Evolutionary conservation across 2,797 vertebrate genomes (phyloP), one percentile per base, ranked within the genome.

Genomic region (Gouania willdenowi): DNA sequence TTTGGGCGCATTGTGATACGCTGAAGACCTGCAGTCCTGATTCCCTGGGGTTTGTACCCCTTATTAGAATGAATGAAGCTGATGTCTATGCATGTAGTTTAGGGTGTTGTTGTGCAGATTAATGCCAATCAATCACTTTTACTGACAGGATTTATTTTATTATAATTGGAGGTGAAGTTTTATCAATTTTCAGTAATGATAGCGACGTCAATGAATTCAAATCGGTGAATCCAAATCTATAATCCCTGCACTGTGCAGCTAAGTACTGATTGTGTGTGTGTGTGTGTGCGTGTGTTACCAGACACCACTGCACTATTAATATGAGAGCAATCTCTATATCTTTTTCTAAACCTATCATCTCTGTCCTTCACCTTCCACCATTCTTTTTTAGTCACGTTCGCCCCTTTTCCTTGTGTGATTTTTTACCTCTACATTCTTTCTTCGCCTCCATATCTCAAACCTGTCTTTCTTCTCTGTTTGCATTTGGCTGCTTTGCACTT

Each of bases 91-190:
- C 25, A 0, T 17, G 8, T 26, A 22, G 17, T 8, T 4, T 19
- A 36, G 24, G 58, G 47, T 26, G 63, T 30, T 32, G 46, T 17
- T 14, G 6, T 13, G 57, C 70, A 61, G 32, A 67, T 67, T 61
- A 74, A 78, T 40, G 42, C 22, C 34, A 46, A 46, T 67, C 74
- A 28, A 38, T 71, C 63, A 62, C 26, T 20, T 39, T 25, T 15
- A 9, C 62, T 75, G 73, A 77, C 56, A 35, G 49, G n/a, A n/a
- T n/a, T n/a, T n/a, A n/a, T n/a, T n/a, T n/a, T n/a, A n/a, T n/a
- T n/a, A n/a, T n/a, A n/a, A n/a, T n/a, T n/a, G n/a, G n/a, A n/a
- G n/a, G n/a, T n/a, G n/a, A n/a, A n/a, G n/a, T n/a, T n/a, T n/a
- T n/a, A n/a, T n/a, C n/a, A n/a, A n/a, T n/a, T n/a, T n/a, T n/a